Conservation (phyloP, 2,113 vertebrate genomes). For the Paraplagusia blochii region DNA sequence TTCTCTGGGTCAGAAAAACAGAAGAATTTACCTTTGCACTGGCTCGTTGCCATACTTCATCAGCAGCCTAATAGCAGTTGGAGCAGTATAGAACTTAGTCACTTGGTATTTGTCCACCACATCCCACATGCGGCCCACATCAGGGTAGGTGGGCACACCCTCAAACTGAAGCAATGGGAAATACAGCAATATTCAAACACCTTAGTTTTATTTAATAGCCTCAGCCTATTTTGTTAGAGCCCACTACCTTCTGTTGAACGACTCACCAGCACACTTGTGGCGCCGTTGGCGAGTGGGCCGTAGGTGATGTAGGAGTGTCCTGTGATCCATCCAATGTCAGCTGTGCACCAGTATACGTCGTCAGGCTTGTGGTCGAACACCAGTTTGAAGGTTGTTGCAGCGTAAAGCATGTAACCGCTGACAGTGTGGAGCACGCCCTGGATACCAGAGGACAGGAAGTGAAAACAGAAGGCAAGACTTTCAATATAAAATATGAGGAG, state of each 20-base stretch:
- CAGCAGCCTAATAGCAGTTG: constrained; percentile 92
- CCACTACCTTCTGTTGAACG: too few species aligned
- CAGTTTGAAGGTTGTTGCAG: constrained; percentile 88
- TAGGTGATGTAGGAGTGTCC: constrained; percentile 97
- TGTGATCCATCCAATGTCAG: constrained; percentile 96
- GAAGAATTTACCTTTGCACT: constrained; percentile 81
- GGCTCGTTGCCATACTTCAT: constrained; percentile 96
- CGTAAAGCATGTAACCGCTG: constrained; percentile 94
- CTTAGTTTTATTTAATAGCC: neutral
- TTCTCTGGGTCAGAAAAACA: too few species aligned
- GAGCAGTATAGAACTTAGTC: constrained; percentile 97
- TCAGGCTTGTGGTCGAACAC: constrained; percentile 91
- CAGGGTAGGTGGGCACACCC: constrained; percentile 93
- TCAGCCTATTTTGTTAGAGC: neutral
- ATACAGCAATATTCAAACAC: neutral
- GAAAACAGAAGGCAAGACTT: too few species aligned
- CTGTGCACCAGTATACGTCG: constrained; percentile 97
- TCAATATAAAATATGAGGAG: too few species aligned
- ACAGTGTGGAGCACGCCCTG: constrained; percentile 93
- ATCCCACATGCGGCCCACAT: constrained; percentile 88
- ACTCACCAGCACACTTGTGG: constrained; percentile 90
- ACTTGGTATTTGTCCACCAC: constrained; percentile 92
- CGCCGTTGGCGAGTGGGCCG: constrained; percentile 91
- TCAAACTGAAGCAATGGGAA: constrained; percentile 81
- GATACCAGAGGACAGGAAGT: neutral